Conservation (phyloP, 2,888 invertebrate genomes). For the Ormia ochracea region DNA sequence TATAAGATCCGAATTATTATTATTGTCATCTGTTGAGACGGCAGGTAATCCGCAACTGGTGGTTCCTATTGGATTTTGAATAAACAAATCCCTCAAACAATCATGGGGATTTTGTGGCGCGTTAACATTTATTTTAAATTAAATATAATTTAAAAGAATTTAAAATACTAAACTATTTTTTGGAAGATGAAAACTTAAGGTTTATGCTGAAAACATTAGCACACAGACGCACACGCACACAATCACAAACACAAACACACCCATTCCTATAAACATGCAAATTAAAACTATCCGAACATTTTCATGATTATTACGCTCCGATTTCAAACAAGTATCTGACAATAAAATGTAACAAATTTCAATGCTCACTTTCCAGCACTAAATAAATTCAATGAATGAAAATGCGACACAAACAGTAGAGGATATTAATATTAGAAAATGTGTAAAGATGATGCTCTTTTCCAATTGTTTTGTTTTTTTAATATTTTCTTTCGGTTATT, state of each 20-base stretch:
- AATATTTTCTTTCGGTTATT: neutral
- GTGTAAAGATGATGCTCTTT: slow-evolving; percentile 32
- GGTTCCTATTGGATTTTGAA: no score
- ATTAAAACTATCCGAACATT: neutral
- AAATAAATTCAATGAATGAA: neutral
- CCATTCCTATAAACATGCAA: slow-evolving; percentile 17
- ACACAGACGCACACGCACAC: neutral
- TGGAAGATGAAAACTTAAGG: no score
- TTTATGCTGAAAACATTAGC: no score
- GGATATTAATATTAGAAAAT: neutral
- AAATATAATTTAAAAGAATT: no score
- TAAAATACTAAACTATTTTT: no score
- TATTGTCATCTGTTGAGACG: no score
- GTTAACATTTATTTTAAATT: no score
- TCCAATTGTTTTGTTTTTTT: neutral
- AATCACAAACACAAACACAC: no score
- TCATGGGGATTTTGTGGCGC: no score
- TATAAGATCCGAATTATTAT: no score
- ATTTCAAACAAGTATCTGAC: neutral
- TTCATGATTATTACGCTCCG: neutral
- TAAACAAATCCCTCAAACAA: no score
- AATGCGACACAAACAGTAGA: neutral
- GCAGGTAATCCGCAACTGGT: no score
- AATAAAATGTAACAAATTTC: neutral
- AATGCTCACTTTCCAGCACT: neutral